These are phyloP conservation scores for Ceratoteleas bidentatus DNA, from an alignment of 1,140 invertebrate species.

Conservation along the genomic window DNA sequence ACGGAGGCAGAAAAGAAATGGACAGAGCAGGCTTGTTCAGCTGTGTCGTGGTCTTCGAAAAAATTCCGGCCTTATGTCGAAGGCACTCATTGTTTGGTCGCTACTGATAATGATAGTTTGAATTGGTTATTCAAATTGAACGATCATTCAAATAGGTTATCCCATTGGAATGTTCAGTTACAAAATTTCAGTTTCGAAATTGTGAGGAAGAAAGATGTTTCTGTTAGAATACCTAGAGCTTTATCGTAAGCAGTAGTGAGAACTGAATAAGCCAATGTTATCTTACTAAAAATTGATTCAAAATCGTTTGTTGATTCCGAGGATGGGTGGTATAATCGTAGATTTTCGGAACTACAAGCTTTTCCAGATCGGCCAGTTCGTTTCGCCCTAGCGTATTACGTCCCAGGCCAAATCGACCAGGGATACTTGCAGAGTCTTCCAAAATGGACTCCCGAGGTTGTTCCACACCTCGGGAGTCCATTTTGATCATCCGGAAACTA, in stretches of 20 bases:
- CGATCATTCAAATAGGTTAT: conserved; percentile 71
- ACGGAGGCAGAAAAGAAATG: conserved; percentile 12
- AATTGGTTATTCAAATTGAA: conserved; percentile 75
- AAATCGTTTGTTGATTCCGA: not conserved
- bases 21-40: not conserved
- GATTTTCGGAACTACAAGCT: not conserved
- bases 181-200: too few relatives aligned
- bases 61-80: conserved; percentile 13
- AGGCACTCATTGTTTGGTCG: not conserved
- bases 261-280: too few relatives aligned
- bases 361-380: too few relatives aligned
- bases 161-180: conserved; percentile 77
- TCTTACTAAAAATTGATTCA: not conserved
- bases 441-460: too few relatives aligned
- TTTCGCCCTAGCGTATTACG: too few relatives aligned
- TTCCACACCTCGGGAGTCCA: too few relatives aligned
- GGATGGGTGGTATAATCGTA: not conserved
- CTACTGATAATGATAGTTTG: conserved; percentile 52
- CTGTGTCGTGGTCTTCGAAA: not conserved
- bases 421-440: too few relatives aligned
- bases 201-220: too few relatives aligned
- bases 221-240: too few relatives aligned
- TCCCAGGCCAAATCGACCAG: too few relatives aligned
- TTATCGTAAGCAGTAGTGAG: too few relatives aligned
- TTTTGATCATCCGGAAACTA: too few relatives aligned